Percentiles rank a stretch among this genome's conserved stretches.
Conservation (phyloP, 1,140 invertebrate genomes). For the Drosophila parvula region DNA sequence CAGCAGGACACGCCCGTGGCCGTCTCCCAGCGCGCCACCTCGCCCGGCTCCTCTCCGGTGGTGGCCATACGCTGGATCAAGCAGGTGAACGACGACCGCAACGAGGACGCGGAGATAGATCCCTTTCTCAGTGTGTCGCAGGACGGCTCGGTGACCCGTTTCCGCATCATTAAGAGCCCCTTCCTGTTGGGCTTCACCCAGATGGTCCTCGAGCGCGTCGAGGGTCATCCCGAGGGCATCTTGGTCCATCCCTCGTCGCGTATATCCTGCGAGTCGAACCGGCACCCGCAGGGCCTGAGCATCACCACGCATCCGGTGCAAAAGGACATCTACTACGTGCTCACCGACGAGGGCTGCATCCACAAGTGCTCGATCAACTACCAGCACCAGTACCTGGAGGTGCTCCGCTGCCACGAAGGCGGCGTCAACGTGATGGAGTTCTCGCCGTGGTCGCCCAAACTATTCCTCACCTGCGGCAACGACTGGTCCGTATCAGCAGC, state of each 20-base stretch:
- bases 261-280: conserved; percentile 58
- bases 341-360: conserved; percentile 93
- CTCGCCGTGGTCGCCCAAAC: conserved; percentile 90
- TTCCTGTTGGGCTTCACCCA: conserved; percentile 85
- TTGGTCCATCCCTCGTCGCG: conserved; percentile 31
- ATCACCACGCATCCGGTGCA: conserved; percentile 88
- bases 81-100: conserved; percentile 68
- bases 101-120: conserved; percentile 74
- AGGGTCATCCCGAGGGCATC: conserved; percentile 87
- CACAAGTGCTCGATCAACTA: conserved; percentile 90
- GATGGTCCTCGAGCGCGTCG: conserved; percentile 87
- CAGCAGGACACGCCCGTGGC: conserved; percentile 84
- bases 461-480: conserved; percentile 92
- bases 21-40: conserved; percentile 85
- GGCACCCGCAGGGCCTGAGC: conserved; percentile 86
- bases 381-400: conserved; percentile 88
- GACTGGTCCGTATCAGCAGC: conserved; percentile 87
- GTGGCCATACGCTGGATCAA: conserved; percentile 87
- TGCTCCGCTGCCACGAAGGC: conserved; percentile 91
- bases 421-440: conserved; percentile 90
- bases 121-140: conserved; percentile 86
- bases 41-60: conserved; percentile 87
- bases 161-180: conserved; percentile 82
- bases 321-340: conserved; percentile 89
- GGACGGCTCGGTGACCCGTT: conserved; percentile 86